A percentile compares a stretch with the other conserved stretches of the same genome.
Conservation (phyloP, 2,888 invertebrate genomes). For the Rotaria magnacalcarata region DNA sequence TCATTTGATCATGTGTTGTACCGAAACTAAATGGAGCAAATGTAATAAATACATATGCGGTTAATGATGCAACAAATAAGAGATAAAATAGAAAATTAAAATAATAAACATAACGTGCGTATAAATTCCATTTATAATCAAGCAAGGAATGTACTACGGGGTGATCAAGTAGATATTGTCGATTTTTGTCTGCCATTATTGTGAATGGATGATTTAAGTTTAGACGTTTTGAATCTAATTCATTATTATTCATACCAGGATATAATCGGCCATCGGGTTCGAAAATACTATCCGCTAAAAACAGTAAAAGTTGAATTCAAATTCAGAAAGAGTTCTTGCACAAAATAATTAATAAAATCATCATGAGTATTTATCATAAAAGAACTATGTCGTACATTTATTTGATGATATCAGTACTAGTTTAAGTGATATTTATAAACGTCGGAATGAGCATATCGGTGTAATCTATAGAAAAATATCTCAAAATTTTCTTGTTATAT, state of each 20-base stretch:
- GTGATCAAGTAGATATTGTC: conserved; percentile 61
- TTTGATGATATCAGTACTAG: no score
- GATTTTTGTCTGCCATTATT: conserved; percentile 55
- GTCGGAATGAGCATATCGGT: no score
- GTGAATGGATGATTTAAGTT: conserved; percentile 31
- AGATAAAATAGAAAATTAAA: conserved; percentile 59
- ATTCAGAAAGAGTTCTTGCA: no score
- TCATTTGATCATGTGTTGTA: conserved; percentile 37
- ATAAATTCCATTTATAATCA: conserved; percentile 61
- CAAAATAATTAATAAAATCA: no score
- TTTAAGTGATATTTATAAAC: no score
- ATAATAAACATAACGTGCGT: conserved; percentile 62
- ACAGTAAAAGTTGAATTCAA: no score
- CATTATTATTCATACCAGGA: background rate
- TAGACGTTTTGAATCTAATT: background rate
- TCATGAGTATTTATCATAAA: no score
- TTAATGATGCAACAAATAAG: conserved; percentile 60
- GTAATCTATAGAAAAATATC: no score
- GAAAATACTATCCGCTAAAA: background rate
- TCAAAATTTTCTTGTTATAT: no score
- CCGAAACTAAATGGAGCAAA: conserved; percentile 50
- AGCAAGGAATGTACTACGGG: conserved; percentile 61
- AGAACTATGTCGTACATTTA: no score
- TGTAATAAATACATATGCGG: conserved; percentile 58
- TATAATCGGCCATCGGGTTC: conserved; percentile 34